phyloP scores from a whole-genome alignment of 2,888 invertebrate genomes.

The Nomada fucata region DNA sequence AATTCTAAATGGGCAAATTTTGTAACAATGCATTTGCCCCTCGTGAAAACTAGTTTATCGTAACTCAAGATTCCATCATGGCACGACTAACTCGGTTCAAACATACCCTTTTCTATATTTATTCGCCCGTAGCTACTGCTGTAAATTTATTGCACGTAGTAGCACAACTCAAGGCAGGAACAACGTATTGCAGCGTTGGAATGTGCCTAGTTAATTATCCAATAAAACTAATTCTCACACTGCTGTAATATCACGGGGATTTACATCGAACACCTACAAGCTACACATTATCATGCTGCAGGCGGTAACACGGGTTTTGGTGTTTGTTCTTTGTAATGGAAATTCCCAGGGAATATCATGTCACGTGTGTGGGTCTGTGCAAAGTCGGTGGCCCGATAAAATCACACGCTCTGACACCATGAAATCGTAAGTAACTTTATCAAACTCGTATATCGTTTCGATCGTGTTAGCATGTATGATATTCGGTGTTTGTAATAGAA shows the following conservation, averaged over 20 bases:
- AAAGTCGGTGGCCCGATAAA: conserved; percentile 31
- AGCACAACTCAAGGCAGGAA: neutral
- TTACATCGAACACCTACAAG: neutral
- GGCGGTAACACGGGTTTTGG: conserved; percentile 12
- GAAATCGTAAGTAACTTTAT: conserved; percentile 18
- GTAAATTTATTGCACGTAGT: neutral
- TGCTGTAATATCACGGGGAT: neutral
- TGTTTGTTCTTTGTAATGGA: conserved; percentile 20
- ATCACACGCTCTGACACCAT: conserved; percentile 13
- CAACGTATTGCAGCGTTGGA: neutral
- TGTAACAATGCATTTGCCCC: too few relatives aligned
- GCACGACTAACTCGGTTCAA: too few relatives aligned
- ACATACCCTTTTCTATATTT: too few relatives aligned
- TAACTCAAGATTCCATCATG: too few relatives aligned
- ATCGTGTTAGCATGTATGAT: neutral
- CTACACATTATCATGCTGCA: neutral
- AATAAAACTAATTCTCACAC: conserved; percentile 10
- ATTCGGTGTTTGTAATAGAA: neutral
- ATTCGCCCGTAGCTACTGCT: too few relatives aligned
- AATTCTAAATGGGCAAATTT: too few relatives aligned
- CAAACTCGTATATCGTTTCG: conserved; percentile 15
- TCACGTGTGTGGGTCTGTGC: neutral
- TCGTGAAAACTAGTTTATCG: too few relatives aligned
- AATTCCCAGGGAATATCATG: conserved; percentile 24
- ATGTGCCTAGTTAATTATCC: conserved; percentile 5